These are phyloP conservation scores for Catamblyrhynchus diadema DNA, from an alignment of 2,797 vertebrate species.

Conservation along the genomic window DNA sequence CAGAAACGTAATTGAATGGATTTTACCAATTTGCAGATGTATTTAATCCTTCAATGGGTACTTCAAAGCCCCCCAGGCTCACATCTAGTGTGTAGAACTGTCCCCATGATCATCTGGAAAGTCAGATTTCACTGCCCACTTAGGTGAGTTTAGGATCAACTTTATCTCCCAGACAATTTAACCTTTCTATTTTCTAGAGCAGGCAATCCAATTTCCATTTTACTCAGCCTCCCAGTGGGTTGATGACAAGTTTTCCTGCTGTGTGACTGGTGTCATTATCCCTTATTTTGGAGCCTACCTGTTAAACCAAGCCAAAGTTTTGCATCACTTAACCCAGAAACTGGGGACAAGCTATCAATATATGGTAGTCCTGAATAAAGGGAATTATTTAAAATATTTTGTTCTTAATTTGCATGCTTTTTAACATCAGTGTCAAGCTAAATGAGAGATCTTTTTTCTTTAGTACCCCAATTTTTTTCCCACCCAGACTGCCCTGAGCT, in stretches of 20 bases:
- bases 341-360: neutral
- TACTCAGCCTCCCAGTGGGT: neutral
- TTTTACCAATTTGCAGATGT: neutral
- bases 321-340: neutral
- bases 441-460: neutral
- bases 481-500: neutral
- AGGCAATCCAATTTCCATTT: neutral
- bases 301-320: neutral
- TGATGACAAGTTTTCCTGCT: neutral
- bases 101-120: neutral
- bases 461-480: neutral
- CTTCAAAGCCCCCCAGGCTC: neutral
- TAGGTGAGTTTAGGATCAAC: constrained; percentile 3
- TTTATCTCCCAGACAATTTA: constrained; percentile 22
- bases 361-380: neutral
- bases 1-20: neutral
- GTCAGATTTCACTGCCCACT: neutral
- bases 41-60: neutral
- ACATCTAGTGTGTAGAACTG: neutral
- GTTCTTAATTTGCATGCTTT: neutral
- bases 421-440: neutral
- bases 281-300: neutral
- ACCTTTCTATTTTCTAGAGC: neutral
- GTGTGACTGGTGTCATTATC: neutral
- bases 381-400: neutral